These are phyloP conservation scores for Cettia cetti DNA, from an alignment of 2,113 vertebrate species.

Conservation along the genomic window DNA sequence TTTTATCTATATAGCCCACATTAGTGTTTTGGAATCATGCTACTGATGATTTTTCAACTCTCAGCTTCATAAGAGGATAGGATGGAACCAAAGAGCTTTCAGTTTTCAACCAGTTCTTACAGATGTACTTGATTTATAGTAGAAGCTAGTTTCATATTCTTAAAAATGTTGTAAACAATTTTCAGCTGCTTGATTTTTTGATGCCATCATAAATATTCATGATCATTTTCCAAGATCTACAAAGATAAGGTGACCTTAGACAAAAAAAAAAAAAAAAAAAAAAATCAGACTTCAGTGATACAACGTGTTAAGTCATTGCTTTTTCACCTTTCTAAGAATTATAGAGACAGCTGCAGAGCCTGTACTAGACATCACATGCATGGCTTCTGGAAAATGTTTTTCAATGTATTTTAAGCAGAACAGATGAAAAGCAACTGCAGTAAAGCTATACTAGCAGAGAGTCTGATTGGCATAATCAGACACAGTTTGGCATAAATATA, in stretches of 20 bases:
- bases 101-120: conserved; percentile 23
- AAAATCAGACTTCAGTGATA: background rate
- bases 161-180: conserved; percentile 58
- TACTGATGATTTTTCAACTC: conserved; percentile 11
- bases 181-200: conserved; percentile 60
- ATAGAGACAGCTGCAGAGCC: conserved; percentile 14
- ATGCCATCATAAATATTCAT: conserved; percentile 63
- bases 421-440: background rate
- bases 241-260: conserved; percentile 66
- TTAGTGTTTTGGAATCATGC: conserved; percentile 22
- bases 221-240: conserved; percentile 33
- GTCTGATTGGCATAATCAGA: too few relatives aligned
- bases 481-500: background rate
- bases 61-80: background rate
- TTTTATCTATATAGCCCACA: background rate
- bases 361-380: background rate
- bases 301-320: background rate
- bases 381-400: background rate
- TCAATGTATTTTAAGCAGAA: conserved; percentile 1
- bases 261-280: background rate
- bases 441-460: background rate
- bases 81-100: background rate
- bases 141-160: conserved; percentile 43
- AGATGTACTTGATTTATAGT: conserved; percentile 47
- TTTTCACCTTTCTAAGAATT: conserved; percentile 24